Conservation (phyloP, 1,140 invertebrate species). For the Drosophila ercepeae region DNA sequence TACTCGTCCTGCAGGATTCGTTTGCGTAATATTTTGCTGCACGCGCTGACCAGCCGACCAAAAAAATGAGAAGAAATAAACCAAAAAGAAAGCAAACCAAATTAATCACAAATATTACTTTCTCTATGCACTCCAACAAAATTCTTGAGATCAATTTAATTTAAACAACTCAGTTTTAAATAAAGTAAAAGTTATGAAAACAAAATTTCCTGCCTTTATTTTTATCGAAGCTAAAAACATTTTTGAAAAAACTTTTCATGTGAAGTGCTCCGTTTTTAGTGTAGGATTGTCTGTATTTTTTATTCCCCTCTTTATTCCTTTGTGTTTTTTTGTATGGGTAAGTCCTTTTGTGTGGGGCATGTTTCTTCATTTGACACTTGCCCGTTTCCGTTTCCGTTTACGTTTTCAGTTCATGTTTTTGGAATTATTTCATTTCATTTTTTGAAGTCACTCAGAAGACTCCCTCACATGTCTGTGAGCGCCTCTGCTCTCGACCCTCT, state of each 20-base stretch:
- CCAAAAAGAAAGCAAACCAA: conserved; percentile 60
- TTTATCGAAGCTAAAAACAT: not conserved
- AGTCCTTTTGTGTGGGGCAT: conserved; percentile 57
- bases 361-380: conserved; percentile 72
- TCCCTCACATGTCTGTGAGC: conserved; percentile 21
- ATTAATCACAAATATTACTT: conserved; percentile 80
- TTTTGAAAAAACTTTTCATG: conserved; percentile 12
- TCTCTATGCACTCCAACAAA: not conserved
- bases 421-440: conserved; percentile 81
- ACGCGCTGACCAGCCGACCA: conserved; percentile 59
- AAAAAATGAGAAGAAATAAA: conserved; percentile 39
- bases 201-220: not conserved
- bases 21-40: conserved; percentile 65
- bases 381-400: conserved; percentile 79
- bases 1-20: conserved; percentile 33
- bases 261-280: not conserved
- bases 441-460: conserved; percentile 56
- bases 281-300: conserved; percentile 2
- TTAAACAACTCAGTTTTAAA: too few species aligned
- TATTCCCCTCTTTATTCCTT: not conserved
- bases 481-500: not conserved
- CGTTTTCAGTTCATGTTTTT: conserved; percentile 81
- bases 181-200: too few species aligned
- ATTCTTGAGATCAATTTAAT: too few species aligned
- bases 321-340: conserved; percentile 1